A percentile compares a stretch with the other conserved stretches of the same genome.
phyloP scores from a whole-genome alignment of 2,888 invertebrate species.

The Sinotaia quadrata region DNA sequence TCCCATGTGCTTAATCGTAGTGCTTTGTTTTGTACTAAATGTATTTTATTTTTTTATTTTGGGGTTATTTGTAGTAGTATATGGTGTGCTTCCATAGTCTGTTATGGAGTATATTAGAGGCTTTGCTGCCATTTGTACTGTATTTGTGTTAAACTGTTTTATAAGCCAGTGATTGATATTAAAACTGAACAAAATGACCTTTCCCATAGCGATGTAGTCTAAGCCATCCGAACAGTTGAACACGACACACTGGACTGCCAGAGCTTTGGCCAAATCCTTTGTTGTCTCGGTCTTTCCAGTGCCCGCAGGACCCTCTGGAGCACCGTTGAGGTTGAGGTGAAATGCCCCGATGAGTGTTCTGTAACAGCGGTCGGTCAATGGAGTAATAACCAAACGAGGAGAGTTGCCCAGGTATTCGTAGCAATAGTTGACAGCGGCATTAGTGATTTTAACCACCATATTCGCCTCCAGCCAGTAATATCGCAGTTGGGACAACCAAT shows the following conservation, averaged over 20 bases:
- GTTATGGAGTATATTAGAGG: too few relatives aligned
- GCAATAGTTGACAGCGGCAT: conserved; percentile 89
- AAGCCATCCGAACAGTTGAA: conserved; percentile 97
- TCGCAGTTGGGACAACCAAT: conserved; percentile 90
- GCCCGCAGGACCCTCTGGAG: conserved; percentile 73
- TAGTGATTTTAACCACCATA: conserved; percentile 84
- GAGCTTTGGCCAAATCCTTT: conserved; percentile 91
- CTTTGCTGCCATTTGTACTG: too few relatives aligned
- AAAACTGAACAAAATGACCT: conserved; percentile 75
- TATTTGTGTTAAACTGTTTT: too few relatives aligned
- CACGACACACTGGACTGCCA: conserved; percentile 94
- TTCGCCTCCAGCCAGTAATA: conserved; percentile 79
- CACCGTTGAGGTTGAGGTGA: conserved; percentile 85
- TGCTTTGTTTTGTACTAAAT: too few relatives aligned
- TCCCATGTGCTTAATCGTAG: too few relatives aligned
- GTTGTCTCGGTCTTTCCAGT: conserved; percentile 76
- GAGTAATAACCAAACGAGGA: conserved; percentile 89
- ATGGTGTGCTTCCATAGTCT: too few relatives aligned
- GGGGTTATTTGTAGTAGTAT: too few relatives aligned
- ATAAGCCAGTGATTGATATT: too few relatives aligned
- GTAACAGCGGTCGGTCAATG: conserved; percentile 93
- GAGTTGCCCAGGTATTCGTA: conserved; percentile 94
- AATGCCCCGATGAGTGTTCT: conserved; percentile 92
- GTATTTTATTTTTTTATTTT: too few relatives aligned
- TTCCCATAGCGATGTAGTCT: conserved; percentile 93